phyloP scores from a whole-genome alignment of 1,140 invertebrate genomes.

The Sycophila sp. region DNA sequence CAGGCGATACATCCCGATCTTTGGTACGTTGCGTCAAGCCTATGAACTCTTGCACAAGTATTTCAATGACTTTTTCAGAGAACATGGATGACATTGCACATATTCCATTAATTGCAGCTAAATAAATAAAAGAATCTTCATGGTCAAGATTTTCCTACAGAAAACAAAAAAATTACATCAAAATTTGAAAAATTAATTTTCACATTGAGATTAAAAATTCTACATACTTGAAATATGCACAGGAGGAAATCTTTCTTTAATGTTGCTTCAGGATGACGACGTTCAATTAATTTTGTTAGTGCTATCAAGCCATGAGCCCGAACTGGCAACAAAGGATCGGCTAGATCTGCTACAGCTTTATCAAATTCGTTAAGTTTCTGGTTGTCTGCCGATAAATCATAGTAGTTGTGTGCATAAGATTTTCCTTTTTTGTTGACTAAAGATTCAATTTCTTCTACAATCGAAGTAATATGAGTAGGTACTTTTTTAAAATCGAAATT shows the following conservation, averaged over 20 bases:
- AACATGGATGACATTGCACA: constrained; percentile 72
- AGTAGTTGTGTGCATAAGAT: constrained; percentile 44
- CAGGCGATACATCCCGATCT: constrained; percentile 64
- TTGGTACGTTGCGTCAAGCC: constrained; percentile 57
- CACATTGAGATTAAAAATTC: constrained; percentile 20
- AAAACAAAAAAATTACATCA: constrained; percentile 37
- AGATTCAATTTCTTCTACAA: constrained; percentile 59
- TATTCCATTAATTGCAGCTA: constrained; percentile 81
- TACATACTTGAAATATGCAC: constrained; percentile 74
- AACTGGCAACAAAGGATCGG: constrained; percentile 80
- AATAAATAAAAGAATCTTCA: constrained; percentile 85
- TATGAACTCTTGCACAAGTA: constrained; percentile 72
- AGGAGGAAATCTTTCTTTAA: constrained; percentile 75
- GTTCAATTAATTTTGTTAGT: constrained; percentile 77
- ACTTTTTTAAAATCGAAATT: constrained; percentile 39
- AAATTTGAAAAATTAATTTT: constrained; percentile 35
- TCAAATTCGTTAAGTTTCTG: constrained; percentile 66
- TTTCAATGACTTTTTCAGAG: constrained; percentile 75
- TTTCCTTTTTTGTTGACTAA: constrained; percentile 65
- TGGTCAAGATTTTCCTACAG: constrained; percentile 79
- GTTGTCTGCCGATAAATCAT: constrained; percentile 49
- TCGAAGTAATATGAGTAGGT: constrained; percentile 41
- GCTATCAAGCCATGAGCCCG: constrained; percentile 82
- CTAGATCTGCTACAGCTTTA: constrained; percentile 74
- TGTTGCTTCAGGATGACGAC: constrained; percentile 71